Evolutionary conservation across 64 coral and sea anemone species (phyloP).

Genomic region (Cladopsammia gracilis): DNA sequence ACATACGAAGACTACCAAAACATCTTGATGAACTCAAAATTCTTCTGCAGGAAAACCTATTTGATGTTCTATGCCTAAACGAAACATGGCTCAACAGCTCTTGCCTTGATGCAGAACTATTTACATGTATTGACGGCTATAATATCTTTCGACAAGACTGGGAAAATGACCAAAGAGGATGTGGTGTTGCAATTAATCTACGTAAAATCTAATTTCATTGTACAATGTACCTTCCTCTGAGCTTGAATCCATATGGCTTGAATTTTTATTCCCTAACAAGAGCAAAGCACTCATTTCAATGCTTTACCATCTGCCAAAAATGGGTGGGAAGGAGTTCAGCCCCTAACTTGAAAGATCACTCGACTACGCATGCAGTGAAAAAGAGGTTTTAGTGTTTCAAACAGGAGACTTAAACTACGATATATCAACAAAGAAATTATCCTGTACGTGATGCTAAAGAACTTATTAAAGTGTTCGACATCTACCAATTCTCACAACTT

Average conservation of each 20-base stretch:
- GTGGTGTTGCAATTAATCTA: conserved; percentile 25
- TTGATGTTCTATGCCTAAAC: conserved; percentile 41
- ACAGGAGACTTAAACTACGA: conserved; percentile 36
- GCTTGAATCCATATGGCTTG: conserved; percentile 23
- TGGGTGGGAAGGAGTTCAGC: neutral
- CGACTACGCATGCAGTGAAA: conserved; percentile 6
- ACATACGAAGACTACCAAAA: too few species aligned
- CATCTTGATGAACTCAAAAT: conserved; percentile 42
- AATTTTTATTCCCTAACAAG: conserved; percentile 2
- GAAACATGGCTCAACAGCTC: conserved; percentile 62
- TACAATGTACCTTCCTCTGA: neutral
- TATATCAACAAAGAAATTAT: conserved; percentile 38
- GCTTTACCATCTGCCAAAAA: conserved; percentile 3
- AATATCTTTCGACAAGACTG: conserved; percentile 20
- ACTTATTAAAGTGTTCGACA: neutral
- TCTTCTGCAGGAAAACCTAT: conserved; percentile 48
- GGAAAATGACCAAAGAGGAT: neutral
- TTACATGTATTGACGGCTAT: conserved; percentile 32
- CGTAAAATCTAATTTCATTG: neutral
- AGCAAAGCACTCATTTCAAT: conserved; percentile 16
- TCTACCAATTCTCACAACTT: conserved; percentile 49
- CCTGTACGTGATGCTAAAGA: conserved; percentile 3
- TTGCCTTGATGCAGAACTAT: neutral
- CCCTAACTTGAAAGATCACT: neutral
- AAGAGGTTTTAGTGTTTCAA: neutral